These are phyloP conservation scores for Sakesphorus luctuosus DNA, from an alignment of 2,113 vertebrate genomes.

Conservation along the genomic window DNA sequence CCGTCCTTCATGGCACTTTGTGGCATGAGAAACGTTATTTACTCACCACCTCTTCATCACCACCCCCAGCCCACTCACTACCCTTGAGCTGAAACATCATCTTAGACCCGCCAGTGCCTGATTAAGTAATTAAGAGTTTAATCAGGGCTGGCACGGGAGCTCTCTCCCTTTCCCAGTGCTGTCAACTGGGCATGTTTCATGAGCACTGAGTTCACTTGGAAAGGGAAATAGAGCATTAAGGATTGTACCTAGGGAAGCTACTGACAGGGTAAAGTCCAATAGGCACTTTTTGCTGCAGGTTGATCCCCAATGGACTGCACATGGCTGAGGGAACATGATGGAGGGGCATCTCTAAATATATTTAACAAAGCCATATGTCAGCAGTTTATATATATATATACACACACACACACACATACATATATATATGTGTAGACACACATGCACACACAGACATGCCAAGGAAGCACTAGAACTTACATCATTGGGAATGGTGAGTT, in stretches of 20 bases:
- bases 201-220: conserved; percentile 15
- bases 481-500: conserved; percentile 99
- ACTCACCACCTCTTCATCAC: neutral
- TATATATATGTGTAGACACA: rapidly evolving
- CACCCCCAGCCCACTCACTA: neutral
- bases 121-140: neutral
- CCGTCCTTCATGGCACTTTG: neutral
- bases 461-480: conserved; percentile 72
- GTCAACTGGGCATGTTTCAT: neutral
- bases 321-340: neutral
- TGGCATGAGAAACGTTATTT: neutral
- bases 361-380: neutral
- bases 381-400: neutral
- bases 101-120: neutral
- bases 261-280: rapidly evolving
- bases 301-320: neutral
- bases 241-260: neutral
- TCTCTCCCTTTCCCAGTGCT: neutral
- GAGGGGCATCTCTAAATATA: neutral
- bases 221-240: neutral
- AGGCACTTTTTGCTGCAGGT: neutral
- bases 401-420: neutral
- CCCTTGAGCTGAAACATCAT: neutral
- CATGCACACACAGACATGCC: neutral
- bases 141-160: neutral